A percentile compares a stretch with the other conserved stretches of the same genome.
phyloP scores from a whole-genome alignment of 2,113 vertebrate species.

The Paralichthys olivaceus region DNA sequence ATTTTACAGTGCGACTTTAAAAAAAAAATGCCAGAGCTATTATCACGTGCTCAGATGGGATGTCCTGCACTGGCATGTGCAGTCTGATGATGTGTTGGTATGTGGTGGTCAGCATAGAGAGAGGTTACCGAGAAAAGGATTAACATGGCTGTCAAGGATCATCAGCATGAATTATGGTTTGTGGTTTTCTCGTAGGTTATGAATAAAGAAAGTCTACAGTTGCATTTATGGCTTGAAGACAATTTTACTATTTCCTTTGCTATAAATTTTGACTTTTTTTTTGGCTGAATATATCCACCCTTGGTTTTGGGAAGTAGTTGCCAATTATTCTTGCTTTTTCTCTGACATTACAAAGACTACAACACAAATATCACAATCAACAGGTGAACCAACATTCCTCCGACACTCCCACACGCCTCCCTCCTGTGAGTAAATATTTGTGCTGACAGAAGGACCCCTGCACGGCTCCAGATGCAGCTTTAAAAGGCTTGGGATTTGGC shows the following conservation, averaged over 20 bases:
- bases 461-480: slow-evolving; percentile 59
- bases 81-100: slow-evolving; percentile 41
- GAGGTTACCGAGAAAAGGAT: slow-evolving; percentile 37
- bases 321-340: background rate
- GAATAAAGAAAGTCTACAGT: slow-evolving; percentile 4
- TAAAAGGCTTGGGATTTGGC: slow-evolving; percentile 46
- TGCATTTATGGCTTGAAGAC: slow-evolving; percentile 10
- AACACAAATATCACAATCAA: background rate
- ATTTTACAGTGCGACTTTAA: background rate
- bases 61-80: background rate
- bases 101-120: slow-evolving; percentile 26
- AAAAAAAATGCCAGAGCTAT: slow-evolving; percentile 5
- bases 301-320: background rate
- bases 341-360: background rate
- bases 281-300: no score
- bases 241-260: no score
- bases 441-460: slow-evolving; percentile 44
- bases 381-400: slow-evolving; percentile 28
- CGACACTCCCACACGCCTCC: slow-evolving; percentile 6
- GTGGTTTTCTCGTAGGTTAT: slow-evolving; percentile 3
- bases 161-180: background rate
- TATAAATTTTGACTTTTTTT: no score
- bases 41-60: background rate
- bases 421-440: slow-evolving; percentile 53
- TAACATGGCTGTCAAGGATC: slow-evolving; percentile 13